Conservation (phyloP, 2,888 invertebrate genomes). For the Cancer borealis region DNA sequence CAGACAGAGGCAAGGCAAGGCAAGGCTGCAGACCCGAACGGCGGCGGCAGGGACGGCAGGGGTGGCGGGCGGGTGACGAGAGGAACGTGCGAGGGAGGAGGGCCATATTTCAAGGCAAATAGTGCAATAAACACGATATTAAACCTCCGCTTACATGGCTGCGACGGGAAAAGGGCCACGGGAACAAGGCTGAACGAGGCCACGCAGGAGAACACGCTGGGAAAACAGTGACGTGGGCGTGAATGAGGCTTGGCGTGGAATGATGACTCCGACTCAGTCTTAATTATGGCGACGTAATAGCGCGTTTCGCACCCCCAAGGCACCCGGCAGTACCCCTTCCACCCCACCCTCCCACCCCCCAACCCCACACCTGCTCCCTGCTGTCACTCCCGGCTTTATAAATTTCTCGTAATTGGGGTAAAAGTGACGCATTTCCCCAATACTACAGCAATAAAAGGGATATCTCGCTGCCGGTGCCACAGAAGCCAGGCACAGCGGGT, state of each 20-base stretch:
- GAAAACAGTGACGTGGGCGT: background rate
- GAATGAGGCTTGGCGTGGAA: background rate
- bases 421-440: constrained; percentile 35
- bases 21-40: background rate
- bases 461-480: background rate
- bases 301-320: background rate
- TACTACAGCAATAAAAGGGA: constrained; percentile 40
- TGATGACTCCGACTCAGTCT: background rate
- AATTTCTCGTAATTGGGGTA: constrained; percentile 28
- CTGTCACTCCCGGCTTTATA: background rate
- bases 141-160: constrained; percentile 29
- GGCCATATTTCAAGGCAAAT: constrained; percentile 16
- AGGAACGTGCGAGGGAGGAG: background rate
- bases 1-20: background rate
- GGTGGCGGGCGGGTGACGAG: background rate
- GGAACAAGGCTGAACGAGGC: background rate
- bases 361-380: background rate
- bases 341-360: background rate
- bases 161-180: background rate
- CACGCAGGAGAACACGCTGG: background rate
- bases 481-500: background rate
- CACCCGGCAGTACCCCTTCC: background rate
- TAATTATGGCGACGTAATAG: constrained; percentile 28
- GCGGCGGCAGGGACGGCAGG: background rate
- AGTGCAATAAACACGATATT: constrained; percentile 34